Conservation (phyloP, 2,888 invertebrate genomes). For the Diabrotica balteata region DNA sequence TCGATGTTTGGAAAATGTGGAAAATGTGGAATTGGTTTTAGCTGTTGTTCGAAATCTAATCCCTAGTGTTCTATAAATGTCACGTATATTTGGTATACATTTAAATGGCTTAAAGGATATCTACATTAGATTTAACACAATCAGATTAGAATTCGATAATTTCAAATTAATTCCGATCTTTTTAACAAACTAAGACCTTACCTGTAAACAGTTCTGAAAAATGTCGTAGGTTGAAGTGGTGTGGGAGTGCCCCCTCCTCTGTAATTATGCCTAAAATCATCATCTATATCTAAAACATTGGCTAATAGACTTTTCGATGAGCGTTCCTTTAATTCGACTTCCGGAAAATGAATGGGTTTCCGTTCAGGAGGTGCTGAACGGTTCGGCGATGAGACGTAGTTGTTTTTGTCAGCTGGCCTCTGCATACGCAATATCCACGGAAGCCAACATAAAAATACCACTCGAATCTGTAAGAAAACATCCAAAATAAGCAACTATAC, state of each 20-base stretch:
- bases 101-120: not conserved
- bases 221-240: slow-evolving; percentile 67
- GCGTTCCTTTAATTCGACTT: slow-evolving; percentile 63
- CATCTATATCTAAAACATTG: slow-evolving; percentile 96
- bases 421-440: slow-evolving; percentile 97
- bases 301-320: slow-evolving; percentile 95
- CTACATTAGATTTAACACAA: no score
- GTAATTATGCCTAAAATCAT: slow-evolving; percentile 88
- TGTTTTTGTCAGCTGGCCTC: slow-evolving; percentile 63
- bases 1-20: no score
- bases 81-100: not conserved
- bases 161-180: no score
- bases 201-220: slow-evolving; percentile 81
- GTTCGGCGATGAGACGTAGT: slow-evolving; percentile 64
- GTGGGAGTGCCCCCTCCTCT: slow-evolving; percentile 69
- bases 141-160: no score
- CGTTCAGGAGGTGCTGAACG: slow-evolving; percentile 63
- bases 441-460: slow-evolving; percentile 95
- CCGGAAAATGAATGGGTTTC: slow-evolving; percentile 58
- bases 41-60: no score
- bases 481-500: no score
- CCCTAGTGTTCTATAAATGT: not conserved
- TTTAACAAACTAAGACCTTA: slow-evolving; percentile 50
- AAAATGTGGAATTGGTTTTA: no score
- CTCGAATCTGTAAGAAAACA: slow-evolving; percentile 71